These are phyloP conservation scores for Cathartes aura DNA, from an alignment of 2,113 vertebrate genomes.

Conservation along the genomic window DNA sequence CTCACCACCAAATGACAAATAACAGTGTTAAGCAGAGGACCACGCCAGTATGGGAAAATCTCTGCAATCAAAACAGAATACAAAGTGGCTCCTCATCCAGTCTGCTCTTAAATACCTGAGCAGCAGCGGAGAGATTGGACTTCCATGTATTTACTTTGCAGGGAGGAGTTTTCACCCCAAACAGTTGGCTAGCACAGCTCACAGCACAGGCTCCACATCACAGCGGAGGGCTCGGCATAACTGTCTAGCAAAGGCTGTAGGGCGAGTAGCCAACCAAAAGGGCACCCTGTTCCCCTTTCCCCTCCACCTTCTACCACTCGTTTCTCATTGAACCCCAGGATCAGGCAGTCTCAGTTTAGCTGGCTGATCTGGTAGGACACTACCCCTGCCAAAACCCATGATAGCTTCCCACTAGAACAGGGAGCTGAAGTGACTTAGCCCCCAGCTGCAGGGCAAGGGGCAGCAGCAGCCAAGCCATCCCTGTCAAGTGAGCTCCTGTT, in stretches of 20 bases:
- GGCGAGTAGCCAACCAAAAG: not conserved
- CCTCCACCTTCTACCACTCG: not conserved
- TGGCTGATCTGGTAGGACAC: not conserved
- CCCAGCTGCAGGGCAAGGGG: not conserved
- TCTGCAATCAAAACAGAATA: not conserved
- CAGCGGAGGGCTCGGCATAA: rapidly evolving
- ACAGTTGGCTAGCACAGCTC: not conserved
- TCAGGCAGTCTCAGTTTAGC: too few species aligned
- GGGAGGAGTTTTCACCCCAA: not conserved
- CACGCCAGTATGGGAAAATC: not conserved
- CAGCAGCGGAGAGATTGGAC: not conserved
- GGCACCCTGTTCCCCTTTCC: not conserved
- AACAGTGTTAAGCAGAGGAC: not conserved
- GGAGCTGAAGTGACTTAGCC: not conserved
- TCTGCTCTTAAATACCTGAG: not conserved
- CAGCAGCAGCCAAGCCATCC: not conserved
- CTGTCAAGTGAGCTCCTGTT: not conserved
- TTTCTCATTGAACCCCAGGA: rapidly evolving
- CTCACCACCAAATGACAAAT: not conserved
- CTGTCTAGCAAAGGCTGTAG: not conserved
- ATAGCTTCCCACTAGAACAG: rapidly evolving
- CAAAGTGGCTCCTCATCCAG: not conserved
- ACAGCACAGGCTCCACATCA: rapidly evolving
- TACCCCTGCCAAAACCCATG: rapidly evolving
- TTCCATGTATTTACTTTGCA: not conserved